Base-by-base conservation (phyloP, 2,113 vertebrate species). In the Myrmophylax atrothorax region DNA sequence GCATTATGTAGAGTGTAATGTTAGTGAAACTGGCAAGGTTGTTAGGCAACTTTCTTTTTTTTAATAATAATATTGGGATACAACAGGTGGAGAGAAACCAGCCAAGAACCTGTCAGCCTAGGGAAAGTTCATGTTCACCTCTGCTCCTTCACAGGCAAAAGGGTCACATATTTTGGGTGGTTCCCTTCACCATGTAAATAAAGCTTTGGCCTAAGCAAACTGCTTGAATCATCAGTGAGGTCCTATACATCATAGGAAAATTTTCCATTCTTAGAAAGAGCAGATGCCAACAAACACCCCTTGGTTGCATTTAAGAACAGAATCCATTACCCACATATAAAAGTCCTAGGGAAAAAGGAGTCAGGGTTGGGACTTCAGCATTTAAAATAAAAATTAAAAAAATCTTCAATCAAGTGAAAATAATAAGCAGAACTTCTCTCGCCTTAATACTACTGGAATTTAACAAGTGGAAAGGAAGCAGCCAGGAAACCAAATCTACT, bases 101-200 rank as follows among this genome's bases (percentile, higher is more conserved):
- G 97, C 96, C 97, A 97, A 97, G 97, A 97, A 96, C 83, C 87
- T 93, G 96, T 97, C 96, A 95, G 69, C 67, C 42, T 23, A 68
- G 68, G 55, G 91, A 94, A 96, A 95, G 89, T 93, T 97, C 85
- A 90, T 91, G 88, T 52, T 86, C 38, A 26, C 72, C 59, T 84
- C 91, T 66, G 76, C 67, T 74, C 59, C 67, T 64, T 55, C 12
- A 1, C 58, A 91, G 56, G 70, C 73, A 55, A 89, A 89, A 84
- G 93, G 84, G 89, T 95, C 90, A 92, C 92, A 95, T 96, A 96
- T 96, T 96, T 96, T 93, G 92, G 94, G 96, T 96, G 94, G 91
- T 85, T 96, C 94, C 88, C 94, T 91, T 70, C 84, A 33, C 22
- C 75, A 84, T 47, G 87, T 96, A 96, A 97, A 96, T 96, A 97